Evolutionary conservation across 2,113 vertebrate genomes (phyloP).

Genomic region (Aegotheles bennettii): DNA sequence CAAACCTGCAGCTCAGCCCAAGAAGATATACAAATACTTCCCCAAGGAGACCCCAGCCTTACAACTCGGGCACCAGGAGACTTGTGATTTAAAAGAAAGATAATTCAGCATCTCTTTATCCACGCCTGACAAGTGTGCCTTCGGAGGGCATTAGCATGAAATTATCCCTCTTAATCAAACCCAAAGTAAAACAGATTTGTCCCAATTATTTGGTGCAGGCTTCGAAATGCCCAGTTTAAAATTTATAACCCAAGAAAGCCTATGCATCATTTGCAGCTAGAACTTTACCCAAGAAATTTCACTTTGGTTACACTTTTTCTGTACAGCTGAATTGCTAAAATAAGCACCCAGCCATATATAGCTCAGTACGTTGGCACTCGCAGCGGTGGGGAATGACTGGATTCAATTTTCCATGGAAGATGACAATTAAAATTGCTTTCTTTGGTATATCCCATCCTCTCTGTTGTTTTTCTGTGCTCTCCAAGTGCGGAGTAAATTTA

Average conservation of each 20-base stretch:
- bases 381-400: constrained; percentile 43
- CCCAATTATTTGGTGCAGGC: constrained; percentile 5
- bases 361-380: constrained; percentile 13
- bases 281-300: constrained; percentile 32
- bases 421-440: constrained; percentile 74
- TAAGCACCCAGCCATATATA: constrained; percentile 56
- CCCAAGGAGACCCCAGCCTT: constrained; percentile 51
- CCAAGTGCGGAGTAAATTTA: constrained; percentile 10
- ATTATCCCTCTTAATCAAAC: constrained; percentile 44
- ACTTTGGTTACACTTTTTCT: constrained; percentile 34
- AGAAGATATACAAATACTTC: constrained; percentile 69
- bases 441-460: constrained; percentile 72
- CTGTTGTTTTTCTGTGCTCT: constrained; percentile 57
- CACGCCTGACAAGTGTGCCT: constrained; percentile 32
- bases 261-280: constrained; percentile 4
- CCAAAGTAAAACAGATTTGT: constrained; percentile 41
- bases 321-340: constrained; percentile 56
- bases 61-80: background rate
- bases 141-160: constrained; percentile 26
- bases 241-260: constrained; percentile 29
- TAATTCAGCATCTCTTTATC: constrained; percentile 58
- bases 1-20: constrained; percentile 45
- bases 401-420: constrained; percentile 75
- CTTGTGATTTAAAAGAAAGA: constrained; percentile 37
- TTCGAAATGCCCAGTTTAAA: background rate